phyloP scores from a whole-genome alignment of 2,797 vertebrate species.

The Rhinophrynus dorsalis region DNA sequence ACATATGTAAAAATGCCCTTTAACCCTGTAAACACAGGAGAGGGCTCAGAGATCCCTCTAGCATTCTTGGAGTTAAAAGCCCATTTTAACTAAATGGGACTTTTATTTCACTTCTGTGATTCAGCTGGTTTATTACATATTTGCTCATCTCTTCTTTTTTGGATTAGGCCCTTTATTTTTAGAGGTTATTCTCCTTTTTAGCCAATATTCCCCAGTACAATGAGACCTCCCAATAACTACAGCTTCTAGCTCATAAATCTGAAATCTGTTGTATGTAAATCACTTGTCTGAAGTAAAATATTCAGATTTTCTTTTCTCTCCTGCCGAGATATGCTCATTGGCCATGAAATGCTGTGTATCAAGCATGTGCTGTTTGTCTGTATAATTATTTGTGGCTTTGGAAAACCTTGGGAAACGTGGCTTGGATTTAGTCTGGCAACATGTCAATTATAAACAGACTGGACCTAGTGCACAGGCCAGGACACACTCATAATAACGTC shows the following conservation, averaged over 20 bases:
- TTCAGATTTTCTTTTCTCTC: conserved; percentile 28
- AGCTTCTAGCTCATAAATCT: neutral
- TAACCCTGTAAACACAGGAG: too few species aligned
- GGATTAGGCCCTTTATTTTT: too few species aligned
- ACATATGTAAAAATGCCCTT: too few species aligned
- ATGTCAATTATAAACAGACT: conserved; percentile 45
- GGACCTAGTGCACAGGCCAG: conserved; percentile 10
- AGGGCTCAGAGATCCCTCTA: too few species aligned
- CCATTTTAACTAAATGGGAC: too few species aligned
- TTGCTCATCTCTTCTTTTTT: too few species aligned
- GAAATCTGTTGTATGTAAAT: neutral
- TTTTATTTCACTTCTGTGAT: too few species aligned
- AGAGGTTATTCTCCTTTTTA: too few species aligned
- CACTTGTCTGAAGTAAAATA: conserved; percentile 17
- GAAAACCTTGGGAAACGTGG: conserved; percentile 28
- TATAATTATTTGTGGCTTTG: conserved; percentile 41
- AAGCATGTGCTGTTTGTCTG: conserved; percentile 41
- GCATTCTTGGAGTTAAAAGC: too few species aligned
- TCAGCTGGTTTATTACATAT: too few species aligned
- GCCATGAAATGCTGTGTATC: conserved; percentile 13
- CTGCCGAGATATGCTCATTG: conserved; percentile 31
- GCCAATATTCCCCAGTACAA: too few species aligned
- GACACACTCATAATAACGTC: conserved; percentile 36
- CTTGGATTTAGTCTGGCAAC: conserved; percentile 24
- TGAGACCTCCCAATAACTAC: conserved; percentile 16